phyloP scores from a whole-genome alignment of 2,113 vertebrate species.

The Greenwoodochromis staneri region DNA sequence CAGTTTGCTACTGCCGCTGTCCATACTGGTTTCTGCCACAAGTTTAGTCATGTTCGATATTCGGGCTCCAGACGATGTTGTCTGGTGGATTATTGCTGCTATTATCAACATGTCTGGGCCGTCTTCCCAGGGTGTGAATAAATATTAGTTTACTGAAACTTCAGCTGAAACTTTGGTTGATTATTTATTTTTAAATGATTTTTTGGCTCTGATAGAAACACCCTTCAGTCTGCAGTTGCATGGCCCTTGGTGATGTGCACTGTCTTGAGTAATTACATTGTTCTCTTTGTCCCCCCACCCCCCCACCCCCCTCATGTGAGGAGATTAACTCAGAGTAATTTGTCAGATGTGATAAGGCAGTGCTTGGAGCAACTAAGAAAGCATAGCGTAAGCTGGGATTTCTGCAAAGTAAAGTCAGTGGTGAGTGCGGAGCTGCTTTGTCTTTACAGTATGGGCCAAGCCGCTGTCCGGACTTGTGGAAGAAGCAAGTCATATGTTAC shows the following conservation, averaged over 20 bases:
- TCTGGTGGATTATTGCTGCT: slow-evolving; percentile 46
- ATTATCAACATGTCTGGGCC: slow-evolving; percentile 26
- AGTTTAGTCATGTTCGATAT: background rate
- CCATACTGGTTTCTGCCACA: background rate
- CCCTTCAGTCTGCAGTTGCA: background rate
- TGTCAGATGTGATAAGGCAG: slow-evolving; percentile 55
- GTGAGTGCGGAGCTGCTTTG: background rate
- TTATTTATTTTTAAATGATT: background rate
- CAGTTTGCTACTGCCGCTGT: background rate
- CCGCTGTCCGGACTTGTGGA: slow-evolving; percentile 47
- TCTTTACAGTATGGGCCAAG: slow-evolving; percentile 64
- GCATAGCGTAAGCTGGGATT: slow-evolving; percentile 54
- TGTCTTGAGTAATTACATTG: slow-evolving; percentile 62
- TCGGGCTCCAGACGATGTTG: background rate
- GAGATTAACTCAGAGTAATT: slow-evolving; percentile 70
- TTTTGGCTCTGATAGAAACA: background rate
- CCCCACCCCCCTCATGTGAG: background rate
- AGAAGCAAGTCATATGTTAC: slow-evolving; percentile 56
- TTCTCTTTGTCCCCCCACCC: background rate
- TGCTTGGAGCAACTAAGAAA: slow-evolving; percentile 58
- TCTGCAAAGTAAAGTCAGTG: slow-evolving; percentile 52
- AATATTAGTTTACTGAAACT: slow-evolving; percentile 58
- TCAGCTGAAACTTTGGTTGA: background rate
- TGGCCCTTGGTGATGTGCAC: background rate
- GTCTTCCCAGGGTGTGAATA: slow-evolving; percentile 50